Evolutionary conservation across 35 echinoderm and acorn worm genomes (phyloP).

Genomic region (Holothuria glaberrima): DNA sequence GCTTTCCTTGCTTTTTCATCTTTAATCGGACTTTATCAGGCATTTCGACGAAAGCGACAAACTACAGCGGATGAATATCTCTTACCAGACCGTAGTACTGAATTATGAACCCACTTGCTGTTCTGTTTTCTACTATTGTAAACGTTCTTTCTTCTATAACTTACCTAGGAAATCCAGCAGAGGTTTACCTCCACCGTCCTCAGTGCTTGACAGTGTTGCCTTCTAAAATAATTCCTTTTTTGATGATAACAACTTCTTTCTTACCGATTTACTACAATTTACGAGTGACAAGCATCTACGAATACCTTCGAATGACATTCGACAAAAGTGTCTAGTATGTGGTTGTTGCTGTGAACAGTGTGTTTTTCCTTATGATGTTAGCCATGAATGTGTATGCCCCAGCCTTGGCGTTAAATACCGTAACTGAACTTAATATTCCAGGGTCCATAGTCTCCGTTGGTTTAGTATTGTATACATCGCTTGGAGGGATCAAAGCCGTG

Average conservation of each 20-base stretch:
- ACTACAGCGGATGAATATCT: conserved; percentile 18
- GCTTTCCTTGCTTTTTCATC: background rate
- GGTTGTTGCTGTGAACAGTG: background rate
- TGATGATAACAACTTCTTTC: background rate
- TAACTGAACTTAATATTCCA: background rate
- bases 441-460: background rate
- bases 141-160: conserved; percentile 2
- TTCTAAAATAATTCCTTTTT: background rate
- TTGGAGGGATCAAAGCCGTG: conserved; percentile 35
- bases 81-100: background rate
- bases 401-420: background rate
- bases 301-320: conserved; percentile 30
- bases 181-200: conserved; percentile 11
- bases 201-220: background rate
- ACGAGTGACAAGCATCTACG: conserved; percentile 20
- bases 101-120: conserved; percentile 8
- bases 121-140: background rate
- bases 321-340: background rate
- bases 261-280: conserved; percentile 15
- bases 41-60: background rate
- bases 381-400: conserved; percentile 14
- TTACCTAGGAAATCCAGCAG: conserved; percentile 9
- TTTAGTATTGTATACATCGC: conserved; percentile 1
- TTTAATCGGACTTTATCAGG: conserved; percentile 24
- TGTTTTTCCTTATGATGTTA: background rate